phyloP scores from a whole-genome alignment of 2,888 invertebrate species.

The Tolmerus cingulatus region DNA sequence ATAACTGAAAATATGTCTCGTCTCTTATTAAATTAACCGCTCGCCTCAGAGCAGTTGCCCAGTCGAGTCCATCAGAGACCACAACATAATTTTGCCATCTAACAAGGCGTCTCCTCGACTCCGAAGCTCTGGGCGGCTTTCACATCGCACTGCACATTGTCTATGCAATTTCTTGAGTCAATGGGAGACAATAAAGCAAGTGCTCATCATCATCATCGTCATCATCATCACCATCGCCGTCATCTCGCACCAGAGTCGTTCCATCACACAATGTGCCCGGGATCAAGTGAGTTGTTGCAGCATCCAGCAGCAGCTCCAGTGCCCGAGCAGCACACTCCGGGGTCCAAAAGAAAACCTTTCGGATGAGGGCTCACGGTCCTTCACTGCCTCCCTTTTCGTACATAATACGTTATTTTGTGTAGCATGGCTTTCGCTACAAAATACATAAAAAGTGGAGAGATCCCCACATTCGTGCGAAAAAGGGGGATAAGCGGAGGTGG shows the following conservation, averaged over 20 bases:
- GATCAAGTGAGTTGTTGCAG: background rate
- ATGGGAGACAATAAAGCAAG: background rate
- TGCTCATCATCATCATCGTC: background rate
- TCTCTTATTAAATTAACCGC: background rate
- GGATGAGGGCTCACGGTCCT: background rate
- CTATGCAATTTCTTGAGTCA: background rate
- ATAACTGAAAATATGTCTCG: background rate
- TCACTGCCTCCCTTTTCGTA: background rate
- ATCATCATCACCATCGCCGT: background rate
- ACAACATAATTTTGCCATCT: background rate
- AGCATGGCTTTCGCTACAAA: constrained; percentile 20
- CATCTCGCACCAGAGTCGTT: background rate
- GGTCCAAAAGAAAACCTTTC: background rate
- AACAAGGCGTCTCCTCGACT: background rate
- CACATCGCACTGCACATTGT: background rate
- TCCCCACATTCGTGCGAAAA: constrained; percentile 35
- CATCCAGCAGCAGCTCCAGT: background rate
- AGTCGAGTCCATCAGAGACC: background rate
- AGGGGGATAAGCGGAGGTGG: background rate
- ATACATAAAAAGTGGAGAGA: constrained; percentile 45
- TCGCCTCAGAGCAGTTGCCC: background rate
- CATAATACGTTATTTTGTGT: background rate
- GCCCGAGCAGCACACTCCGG: background rate
- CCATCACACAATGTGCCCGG: background rate
- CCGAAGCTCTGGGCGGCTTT: background rate